Conservation (phyloP, 2,797 vertebrate species). For the Galago senegalensis region DNA sequence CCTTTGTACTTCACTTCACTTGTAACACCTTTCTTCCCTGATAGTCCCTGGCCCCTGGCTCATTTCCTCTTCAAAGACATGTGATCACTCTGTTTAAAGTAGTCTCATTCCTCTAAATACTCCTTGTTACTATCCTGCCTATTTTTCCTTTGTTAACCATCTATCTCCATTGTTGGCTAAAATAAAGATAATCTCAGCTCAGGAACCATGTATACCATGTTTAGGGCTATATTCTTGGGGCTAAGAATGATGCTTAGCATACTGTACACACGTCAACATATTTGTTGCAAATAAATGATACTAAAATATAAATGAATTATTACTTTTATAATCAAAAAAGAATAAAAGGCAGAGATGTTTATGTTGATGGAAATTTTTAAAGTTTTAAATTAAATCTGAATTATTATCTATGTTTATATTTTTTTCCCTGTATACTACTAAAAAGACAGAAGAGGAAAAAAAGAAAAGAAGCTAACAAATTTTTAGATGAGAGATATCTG, state of each 20-base stretch:
- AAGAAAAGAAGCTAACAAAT: background rate
- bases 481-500: background rate
- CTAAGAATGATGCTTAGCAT: background rate
- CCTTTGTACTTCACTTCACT: background rate
- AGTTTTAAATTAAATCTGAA: background rate
- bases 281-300: background rate
- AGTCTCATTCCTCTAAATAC: background rate
- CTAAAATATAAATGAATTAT: background rate
- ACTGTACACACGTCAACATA: background rate
- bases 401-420: background rate
- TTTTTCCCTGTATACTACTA: background rate
- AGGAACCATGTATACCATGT: background rate
- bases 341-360: background rate
- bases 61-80: background rate
- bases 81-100: background rate
- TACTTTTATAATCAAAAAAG: background rate
- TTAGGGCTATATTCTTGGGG: background rate
- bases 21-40: background rate
- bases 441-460: background rate
- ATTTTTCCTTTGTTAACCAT: background rate
- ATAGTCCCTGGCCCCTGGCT: background rate
- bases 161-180: background rate
- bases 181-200: background rate
- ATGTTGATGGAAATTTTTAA: background rate
- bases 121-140: background rate